A percentile compares a stretch with the other conserved stretches of the same genome.
These are phyloP conservation scores for Drosophila macrospina DNA, from an alignment of 2,888 invertebrate species.

Conservation along the genomic window DNA sequence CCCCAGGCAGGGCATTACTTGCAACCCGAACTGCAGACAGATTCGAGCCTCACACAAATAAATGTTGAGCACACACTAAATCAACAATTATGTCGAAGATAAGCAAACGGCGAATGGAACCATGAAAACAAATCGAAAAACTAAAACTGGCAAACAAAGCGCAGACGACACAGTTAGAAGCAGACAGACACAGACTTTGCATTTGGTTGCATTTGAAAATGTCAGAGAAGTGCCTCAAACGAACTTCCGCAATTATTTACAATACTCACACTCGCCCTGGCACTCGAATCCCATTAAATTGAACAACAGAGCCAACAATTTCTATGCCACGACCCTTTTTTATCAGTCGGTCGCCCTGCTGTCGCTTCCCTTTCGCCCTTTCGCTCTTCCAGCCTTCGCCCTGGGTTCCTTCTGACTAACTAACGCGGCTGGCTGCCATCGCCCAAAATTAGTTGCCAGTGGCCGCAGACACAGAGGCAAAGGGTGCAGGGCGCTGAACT, in stretches of 20 bases:
- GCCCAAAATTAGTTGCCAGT: conserved; percentile 45
- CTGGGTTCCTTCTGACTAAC: conserved; percentile 23
- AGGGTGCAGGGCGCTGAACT: conserved; percentile 38
- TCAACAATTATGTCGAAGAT: conserved; percentile 78
- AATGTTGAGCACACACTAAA: conserved; percentile 77
- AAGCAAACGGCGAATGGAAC: conserved; percentile 61
- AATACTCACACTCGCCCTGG: conserved; percentile 42
- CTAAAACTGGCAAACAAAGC: conserved; percentile 15
- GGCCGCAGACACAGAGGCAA: conserved; percentile 30
- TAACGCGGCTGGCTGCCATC: conserved; percentile 19
- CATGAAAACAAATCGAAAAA: conserved; percentile 12
- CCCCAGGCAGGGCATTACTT: conserved; percentile 4
- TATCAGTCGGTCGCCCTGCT: conserved; percentile 16
- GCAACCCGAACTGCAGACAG: conserved; percentile 10
- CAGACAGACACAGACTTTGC: conserved; percentile 3
- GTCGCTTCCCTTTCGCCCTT: neutral
- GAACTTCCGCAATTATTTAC: conserved; percentile 82
- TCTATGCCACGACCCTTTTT: conserved; percentile 35
- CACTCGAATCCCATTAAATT: conserved; percentile 64
- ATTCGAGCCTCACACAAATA: conserved; percentile 47
- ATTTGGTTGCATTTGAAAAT: conserved; percentile 47
- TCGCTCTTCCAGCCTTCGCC: neutral
- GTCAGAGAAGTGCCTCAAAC: conserved; percentile 55
- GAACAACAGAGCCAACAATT: conserved; percentile 40
- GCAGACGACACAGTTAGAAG: neutral